Evolutionary conservation across 2,797 vertebrate species (phyloP).

Genomic region (Darevskia nairensis): DNA sequence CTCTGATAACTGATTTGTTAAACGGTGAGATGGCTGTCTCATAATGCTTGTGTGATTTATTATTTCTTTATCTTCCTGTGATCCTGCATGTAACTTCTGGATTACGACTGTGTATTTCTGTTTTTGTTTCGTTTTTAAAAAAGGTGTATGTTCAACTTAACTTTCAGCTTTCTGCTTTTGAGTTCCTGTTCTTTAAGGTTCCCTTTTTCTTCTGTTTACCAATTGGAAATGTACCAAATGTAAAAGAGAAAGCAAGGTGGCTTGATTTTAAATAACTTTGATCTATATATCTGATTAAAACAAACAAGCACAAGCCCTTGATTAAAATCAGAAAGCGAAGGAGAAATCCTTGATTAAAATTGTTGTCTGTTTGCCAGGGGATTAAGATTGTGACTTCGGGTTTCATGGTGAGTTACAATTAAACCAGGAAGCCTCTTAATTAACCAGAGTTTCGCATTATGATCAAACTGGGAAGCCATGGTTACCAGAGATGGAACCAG

Average conservation of each 20-base stretch:
- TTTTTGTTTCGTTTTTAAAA: not conserved
- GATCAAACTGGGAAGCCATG: not conserved
- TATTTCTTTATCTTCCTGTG: not conserved
- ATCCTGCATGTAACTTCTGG: not conserved
- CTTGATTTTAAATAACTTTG: not conserved
- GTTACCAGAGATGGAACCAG: not conserved
- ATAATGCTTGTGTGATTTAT: not conserved
- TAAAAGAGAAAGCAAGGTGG: not conserved
- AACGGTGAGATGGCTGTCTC: not conserved
- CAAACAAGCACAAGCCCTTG: not conserved
- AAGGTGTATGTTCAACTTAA: not conserved
- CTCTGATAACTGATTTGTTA: not conserved
- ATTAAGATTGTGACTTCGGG: not conserved
- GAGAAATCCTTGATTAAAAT: constrained; percentile 23
- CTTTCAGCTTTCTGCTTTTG: not conserved
- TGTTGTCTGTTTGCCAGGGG: not conserved
- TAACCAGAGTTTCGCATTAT: not conserved
- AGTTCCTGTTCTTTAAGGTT: constrained; percentile 13
- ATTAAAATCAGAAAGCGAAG: constrained; percentile 24
- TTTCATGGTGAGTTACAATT: not conserved
- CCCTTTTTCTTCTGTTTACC: constrained; percentile 17
- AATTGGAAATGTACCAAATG: constrained; percentile 1
- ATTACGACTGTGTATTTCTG: not conserved
- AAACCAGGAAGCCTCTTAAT: not conserved
- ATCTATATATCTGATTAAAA: constrained; percentile 11